These are phyloP conservation scores for Trisateles emortualis DNA, from an alignment of 2,888 invertebrate genomes.

Conservation along the genomic window DNA sequence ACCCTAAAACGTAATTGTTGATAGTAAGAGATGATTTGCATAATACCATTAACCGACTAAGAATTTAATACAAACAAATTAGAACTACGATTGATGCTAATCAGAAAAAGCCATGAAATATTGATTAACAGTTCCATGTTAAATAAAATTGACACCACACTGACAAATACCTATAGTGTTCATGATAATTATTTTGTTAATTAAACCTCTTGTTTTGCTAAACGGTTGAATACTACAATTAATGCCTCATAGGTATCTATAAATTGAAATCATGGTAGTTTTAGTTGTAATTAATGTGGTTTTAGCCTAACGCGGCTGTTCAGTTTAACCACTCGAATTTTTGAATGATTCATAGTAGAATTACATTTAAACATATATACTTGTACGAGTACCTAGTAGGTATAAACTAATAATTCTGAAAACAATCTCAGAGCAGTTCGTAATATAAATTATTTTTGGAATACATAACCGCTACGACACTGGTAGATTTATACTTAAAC, in stretches of 20 bases:
- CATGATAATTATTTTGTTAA: conserved; percentile 69
- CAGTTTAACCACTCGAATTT: not conserved
- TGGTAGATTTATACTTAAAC: too few species aligned
- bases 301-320: not conserved
- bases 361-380: not conserved
- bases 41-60: too few species aligned
- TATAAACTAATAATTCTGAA: too few species aligned
- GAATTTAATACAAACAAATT: not conserved
- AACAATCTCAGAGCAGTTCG: too few species aligned
- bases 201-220: conserved; percentile 60
- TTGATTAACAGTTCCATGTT: conserved; percentile 25
- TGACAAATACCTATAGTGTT: conserved; percentile 24
- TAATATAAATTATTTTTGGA: too few species aligned
- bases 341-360: not conserved
- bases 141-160: conserved; percentile 34
- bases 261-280: conserved; percentile 27
- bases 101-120: conserved; percentile 18
- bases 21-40: too few species aligned
- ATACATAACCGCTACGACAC: too few species aligned
- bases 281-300: conserved; percentile 10
- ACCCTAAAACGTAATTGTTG: too few species aligned
- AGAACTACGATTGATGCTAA: conserved; percentile 12
- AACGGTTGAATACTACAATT: conserved; percentile 52
- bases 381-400: too few species aligned
- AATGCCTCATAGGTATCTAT: conserved; percentile 20